phyloP scores from a whole-genome alignment of 2,797 vertebrate genomes.

The Leptoclinus maculatus region DNA sequence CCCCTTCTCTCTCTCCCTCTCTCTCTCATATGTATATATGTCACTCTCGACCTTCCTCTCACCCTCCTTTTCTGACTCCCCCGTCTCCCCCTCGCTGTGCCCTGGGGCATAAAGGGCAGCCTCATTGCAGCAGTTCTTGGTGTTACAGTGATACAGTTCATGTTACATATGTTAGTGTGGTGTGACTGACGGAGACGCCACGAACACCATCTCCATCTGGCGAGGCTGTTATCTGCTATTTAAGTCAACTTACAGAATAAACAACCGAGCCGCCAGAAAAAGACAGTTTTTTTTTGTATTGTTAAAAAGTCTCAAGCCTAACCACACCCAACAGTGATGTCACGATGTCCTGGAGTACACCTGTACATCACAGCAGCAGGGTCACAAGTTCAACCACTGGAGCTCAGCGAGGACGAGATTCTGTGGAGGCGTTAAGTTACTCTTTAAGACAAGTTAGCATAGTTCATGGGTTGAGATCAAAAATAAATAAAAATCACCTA shows the following conservation, averaged over 20 bases:
- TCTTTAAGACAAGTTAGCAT: background rate
- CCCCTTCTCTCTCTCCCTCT: conserved; percentile 7
- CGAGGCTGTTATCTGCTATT: background rate
- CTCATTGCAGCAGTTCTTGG: conserved; percentile 14
- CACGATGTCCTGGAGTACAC: background rate
- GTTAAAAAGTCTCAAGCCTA: background rate
- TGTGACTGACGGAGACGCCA: conserved; percentile 32
- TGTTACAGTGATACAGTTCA: conserved; percentile 35
- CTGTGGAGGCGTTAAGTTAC: background rate
- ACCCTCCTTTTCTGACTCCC: background rate
- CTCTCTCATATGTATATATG: conserved; percentile 1
- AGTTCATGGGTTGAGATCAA: too few species aligned
- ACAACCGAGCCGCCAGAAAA: background rate
- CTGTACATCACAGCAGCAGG: background rate
- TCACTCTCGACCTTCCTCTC: conserved; percentile 38
- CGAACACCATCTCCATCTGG: conserved; percentile 32
- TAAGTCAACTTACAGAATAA: conserved; percentile 4
- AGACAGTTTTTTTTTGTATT: background rate
- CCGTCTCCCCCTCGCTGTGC: background rate
- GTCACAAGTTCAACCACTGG: background rate
- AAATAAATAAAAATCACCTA: background rate
- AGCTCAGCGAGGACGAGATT: background rate
- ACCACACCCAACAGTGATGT: background rate
- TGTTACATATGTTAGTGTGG: conserved; percentile 36
- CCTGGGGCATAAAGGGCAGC: conserved; percentile 34